Base-by-base conservation (phyloP, 2,113 vertebrate genomes). In the Pardalotus punctatus region DNA sequence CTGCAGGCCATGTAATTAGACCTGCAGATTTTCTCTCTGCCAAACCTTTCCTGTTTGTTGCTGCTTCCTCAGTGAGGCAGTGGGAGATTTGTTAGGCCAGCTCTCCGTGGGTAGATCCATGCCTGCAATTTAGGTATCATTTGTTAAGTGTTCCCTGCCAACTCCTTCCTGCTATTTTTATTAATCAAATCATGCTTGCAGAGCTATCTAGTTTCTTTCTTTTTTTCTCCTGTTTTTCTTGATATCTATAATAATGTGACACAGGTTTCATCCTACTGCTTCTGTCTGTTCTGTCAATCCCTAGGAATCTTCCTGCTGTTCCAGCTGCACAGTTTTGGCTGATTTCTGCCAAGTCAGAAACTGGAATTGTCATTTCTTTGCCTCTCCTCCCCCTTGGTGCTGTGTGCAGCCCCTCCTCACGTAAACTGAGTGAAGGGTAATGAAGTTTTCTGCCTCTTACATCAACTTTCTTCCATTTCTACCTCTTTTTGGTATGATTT, bases 1-100 rank as follows among this genome's bases (percentile, higher is more conserved):
- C 96, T 92, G 69, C 86, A 71, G 86, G 67, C 78, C 38, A 3
- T 64, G 78, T 43, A 88, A 92, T 93, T 91, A 81, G 36, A 86
- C 61, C 80, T 88, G 66, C 56, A 70, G 67, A 54, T 78, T 60
- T 74, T 80, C 64, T n/a, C 77, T 29, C 35, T 64, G 51, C 45
- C 56, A 84, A 78, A 40, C 36, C 72, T 71, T 56, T 45, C 24
- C 35, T 48, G 43, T 93, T 93, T 73, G 66, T 14, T 91, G 60
- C 81, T 93, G 64, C 80, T 43, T 15, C 86, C 78, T 81, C 65
- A 71, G 3, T 47, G 87, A 93, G 65, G 87, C 94, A 83, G 64
- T 29, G n/a, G 16, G 6, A 61, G 83, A 40, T 88, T 22, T 45
- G 76, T 69, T 43, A 80, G 67, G 81, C 62, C 53, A 65, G 58